phyloP scores from a whole-genome alignment of 2,888 invertebrate genomes.

The Clunio marinus region DNA sequence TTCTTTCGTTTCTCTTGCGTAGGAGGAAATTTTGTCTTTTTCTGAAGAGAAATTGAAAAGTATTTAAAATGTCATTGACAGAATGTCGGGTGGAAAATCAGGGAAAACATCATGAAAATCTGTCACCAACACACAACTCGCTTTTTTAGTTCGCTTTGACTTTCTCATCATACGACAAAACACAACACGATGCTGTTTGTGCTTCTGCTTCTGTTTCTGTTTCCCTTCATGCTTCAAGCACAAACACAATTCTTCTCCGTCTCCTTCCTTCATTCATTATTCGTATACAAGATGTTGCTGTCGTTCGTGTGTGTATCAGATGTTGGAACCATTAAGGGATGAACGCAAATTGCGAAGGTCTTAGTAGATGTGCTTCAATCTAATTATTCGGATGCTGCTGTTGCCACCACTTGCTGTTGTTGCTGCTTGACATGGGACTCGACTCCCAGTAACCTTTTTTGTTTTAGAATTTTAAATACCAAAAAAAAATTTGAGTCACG shows the following conservation, averaged over 20 bases:
- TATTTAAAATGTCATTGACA: constrained; percentile 35
- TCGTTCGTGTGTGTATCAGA: constrained; percentile 6
- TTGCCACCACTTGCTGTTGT: background rate
- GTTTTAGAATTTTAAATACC: too few species aligned
- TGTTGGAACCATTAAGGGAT: constrained; percentile 31
- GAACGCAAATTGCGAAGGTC: constrained; percentile 18
- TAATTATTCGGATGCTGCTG: constrained; percentile 15
- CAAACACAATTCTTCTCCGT: constrained; percentile 11
- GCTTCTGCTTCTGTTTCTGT: background rate
- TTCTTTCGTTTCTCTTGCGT: background rate
- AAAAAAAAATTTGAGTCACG: too few species aligned
- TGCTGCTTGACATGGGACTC: constrained; percentile 6
- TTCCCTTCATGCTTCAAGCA: background rate
- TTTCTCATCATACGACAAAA: background rate
- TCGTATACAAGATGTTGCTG: constrained; percentile 31
- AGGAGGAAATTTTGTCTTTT: background rate
- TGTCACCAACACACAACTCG: constrained; percentile 26
- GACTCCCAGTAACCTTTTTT: background rate
- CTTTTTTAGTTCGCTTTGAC: constrained; percentile 12
- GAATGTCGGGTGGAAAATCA: background rate
- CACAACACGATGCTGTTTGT: too few species aligned
- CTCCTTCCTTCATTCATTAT: constrained; percentile 37
- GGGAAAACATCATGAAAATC: constrained; percentile 32
- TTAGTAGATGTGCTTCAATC: constrained; percentile 15
- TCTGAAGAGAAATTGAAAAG: background rate